Evolutionary conservation across 1,140 invertebrate genomes (phyloP).

Genomic region (Drosophila truncata): DNA sequence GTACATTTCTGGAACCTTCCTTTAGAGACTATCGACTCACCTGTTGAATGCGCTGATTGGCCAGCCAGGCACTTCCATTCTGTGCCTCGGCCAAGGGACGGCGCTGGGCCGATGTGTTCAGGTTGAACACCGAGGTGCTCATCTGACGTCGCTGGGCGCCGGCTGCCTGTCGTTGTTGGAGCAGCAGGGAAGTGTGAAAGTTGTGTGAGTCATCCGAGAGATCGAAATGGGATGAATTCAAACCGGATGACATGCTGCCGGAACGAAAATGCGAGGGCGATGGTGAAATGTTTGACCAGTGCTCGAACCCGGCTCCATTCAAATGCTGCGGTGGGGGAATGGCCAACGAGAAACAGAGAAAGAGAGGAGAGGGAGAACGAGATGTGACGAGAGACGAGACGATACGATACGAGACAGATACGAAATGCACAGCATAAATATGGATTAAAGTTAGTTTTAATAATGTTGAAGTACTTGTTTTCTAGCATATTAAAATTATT

Average conservation of each 20-base stretch:
- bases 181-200: slow-evolving; percentile 81
- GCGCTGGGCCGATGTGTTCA: slow-evolving; percentile 81
- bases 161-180: slow-evolving; percentile 77
- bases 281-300: slow-evolving; percentile 85
- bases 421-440: neutral
- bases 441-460: too few relatives aligned
- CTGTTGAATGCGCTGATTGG: slow-evolving; percentile 79
- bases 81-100: slow-evolving; percentile 63
- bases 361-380: slow-evolving; percentile 57
- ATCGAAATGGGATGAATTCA: slow-evolving; percentile 84
- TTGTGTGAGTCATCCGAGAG: slow-evolving; percentile 78
- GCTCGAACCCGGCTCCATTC: slow-evolving; percentile 77
- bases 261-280: slow-evolving; percentile 85
- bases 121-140: slow-evolving; percentile 87
- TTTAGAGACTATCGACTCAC: slow-evolving; percentile 29
- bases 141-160: slow-evolving; percentile 71
- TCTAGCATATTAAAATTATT: neutral
- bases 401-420: slow-evolving; percentile 33
- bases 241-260: slow-evolving; percentile 86
- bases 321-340: slow-evolving; percentile 63
- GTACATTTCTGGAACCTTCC: neutral
- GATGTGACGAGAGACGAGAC: slow-evolving; percentile 51
- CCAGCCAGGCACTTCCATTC: slow-evolving; percentile 55
- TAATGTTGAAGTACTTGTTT: neutral
- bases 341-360: slow-evolving; percentile 55